Evolutionary conservation across 2,797 vertebrate genomes (phyloP).

Genomic region (Silurus lanzhouensis): DNA sequence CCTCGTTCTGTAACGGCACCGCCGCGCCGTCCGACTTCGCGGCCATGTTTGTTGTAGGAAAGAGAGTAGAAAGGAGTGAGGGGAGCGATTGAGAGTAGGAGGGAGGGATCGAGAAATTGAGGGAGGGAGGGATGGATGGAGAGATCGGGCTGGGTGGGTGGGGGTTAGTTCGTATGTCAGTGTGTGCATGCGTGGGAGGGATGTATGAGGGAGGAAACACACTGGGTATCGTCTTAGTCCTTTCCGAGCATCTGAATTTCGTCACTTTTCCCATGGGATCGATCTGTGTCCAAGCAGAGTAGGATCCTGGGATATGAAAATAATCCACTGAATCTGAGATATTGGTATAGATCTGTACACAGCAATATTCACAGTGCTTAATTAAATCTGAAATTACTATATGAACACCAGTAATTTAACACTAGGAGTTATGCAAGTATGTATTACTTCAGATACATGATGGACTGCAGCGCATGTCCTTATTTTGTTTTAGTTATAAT

Average conservation of each 20-base stretch:
- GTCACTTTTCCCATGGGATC: slow-evolving; percentile 27
- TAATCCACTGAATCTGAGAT: neutral
- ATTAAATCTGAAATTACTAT: neutral
- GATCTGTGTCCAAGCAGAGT: neutral
- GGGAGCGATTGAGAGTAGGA: slow-evolving; percentile 64
- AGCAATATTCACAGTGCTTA: neutral
- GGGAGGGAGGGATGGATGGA: slow-evolving; percentile 56
- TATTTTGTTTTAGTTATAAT: neutral
- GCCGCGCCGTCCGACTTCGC: slow-evolving; percentile 79
- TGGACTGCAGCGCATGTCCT: neutral
- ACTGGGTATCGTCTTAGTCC: slow-evolving; percentile 23
- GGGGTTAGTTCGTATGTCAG: slow-evolving; percentile 56
- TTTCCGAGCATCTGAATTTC: slow-evolving; percentile 20
- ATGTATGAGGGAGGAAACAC: slow-evolving; percentile 48
- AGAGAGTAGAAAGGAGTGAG: slow-evolving; percentile 66
- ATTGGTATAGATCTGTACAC: neutral
- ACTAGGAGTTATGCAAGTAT: neutral
- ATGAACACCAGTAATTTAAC: neutral
- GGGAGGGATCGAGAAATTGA: slow-evolving; percentile 44
- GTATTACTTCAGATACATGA: neutral
- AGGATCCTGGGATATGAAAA: neutral
- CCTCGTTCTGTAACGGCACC: slow-evolving; percentile 67
- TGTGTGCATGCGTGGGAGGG: slow-evolving; percentile 52
- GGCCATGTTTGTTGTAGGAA: slow-evolving; percentile 81
- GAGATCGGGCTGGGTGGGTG: slow-evolving; percentile 58